Evolutionary conservation across 1,140 invertebrate species (phyloP).

Genomic region (Caenorhabditis remanei): DNA sequence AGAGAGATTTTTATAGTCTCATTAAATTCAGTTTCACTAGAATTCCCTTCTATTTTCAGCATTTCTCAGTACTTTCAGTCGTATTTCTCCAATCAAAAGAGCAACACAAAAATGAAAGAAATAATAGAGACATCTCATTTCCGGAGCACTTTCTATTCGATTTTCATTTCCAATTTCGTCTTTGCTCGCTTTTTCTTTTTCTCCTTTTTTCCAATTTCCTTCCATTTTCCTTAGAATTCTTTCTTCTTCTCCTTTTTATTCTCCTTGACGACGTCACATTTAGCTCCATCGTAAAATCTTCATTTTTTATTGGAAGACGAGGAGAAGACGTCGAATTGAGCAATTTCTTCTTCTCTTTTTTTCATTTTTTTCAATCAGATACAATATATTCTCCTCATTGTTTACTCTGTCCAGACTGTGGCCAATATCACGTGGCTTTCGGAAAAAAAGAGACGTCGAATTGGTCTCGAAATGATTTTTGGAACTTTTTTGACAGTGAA

Average conservation of each 20-base stretch:
- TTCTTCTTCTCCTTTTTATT: not conserved
- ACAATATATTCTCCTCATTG: not conserved
- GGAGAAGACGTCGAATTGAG: too few relatives aligned
- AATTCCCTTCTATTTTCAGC: not conserved
- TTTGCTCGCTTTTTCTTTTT: constrained; percentile 35
- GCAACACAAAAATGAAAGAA: constrained; percentile 18
- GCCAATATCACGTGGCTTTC: not conserved
- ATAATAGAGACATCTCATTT: constrained; percentile 50
- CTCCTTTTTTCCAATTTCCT: constrained; percentile 35
- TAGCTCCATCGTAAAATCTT: constrained; percentile 1
- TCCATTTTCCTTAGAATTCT: not conserved
- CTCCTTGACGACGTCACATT: constrained; percentile 46
- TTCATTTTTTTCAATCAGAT: not conserved
- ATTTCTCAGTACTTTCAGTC: not conserved
- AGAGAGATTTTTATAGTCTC: not conserved
- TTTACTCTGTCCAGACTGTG: constrained; percentile 18
- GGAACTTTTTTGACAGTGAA: not conserved
- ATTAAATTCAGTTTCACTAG: too few relatives aligned
- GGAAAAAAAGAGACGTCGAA: not conserved
- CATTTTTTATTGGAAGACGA: not conserved
- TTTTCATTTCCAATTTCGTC: constrained; percentile 54
- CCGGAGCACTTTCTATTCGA: constrained; percentile 25
- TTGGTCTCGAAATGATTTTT: not conserved
- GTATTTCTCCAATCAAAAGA: not conserved
- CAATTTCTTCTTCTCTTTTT: constrained; percentile 12